A percentile compares a stretch with the other conserved stretches of the same genome.
These are phyloP conservation scores for Parnassius orleans DNA, from an alignment of 2,888 invertebrate species.

Conservation along the genomic window DNA sequence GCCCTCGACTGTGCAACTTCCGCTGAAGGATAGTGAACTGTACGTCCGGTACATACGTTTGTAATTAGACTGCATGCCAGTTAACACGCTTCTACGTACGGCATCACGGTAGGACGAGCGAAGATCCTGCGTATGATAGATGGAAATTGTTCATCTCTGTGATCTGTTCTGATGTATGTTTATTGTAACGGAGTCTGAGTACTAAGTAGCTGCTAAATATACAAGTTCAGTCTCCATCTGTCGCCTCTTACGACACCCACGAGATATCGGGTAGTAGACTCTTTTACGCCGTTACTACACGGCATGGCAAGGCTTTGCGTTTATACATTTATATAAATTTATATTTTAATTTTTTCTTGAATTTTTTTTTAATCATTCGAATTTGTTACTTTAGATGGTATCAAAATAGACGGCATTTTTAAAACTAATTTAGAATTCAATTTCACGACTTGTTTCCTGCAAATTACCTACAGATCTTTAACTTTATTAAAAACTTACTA, in stretches of 20 bases:
- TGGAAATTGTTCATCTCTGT: slow-evolving; percentile 37
- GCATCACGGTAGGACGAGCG: slow-evolving; percentile 72
- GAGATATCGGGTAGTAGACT: too few species aligned
- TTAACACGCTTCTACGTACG: slow-evolving; percentile 57
- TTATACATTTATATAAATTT: too few species aligned
- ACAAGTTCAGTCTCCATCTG: neutral
- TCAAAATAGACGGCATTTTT: slow-evolving; percentile 15
- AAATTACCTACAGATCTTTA: slow-evolving; percentile 11
- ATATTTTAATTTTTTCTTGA: too few species aligned
- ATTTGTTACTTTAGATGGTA: slow-evolving; percentile 4
- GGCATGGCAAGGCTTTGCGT: too few species aligned
- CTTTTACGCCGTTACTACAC: too few species aligned
- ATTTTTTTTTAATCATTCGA: too few species aligned
- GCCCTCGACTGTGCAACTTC: slow-evolving; percentile 49
- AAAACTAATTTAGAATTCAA: slow-evolving; percentile 8
- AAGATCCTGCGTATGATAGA: slow-evolving; percentile 74
- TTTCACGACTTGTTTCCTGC: slow-evolving; percentile 18
- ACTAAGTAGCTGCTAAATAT: slow-evolving; percentile 8
- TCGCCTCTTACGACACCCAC: too few species aligned
- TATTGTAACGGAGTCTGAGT: slow-evolving; percentile 5
- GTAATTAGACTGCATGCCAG: slow-evolving; percentile 37
- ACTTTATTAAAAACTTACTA: neutral
- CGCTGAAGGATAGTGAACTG: slow-evolving; percentile 48
- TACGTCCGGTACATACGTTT: slow-evolving; percentile 46
- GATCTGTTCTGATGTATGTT: slow-evolving; percentile 9